Base-by-base conservation (phyloP, 2,888 invertebrate species). In the Sinhomidia bicolor region DNA sequence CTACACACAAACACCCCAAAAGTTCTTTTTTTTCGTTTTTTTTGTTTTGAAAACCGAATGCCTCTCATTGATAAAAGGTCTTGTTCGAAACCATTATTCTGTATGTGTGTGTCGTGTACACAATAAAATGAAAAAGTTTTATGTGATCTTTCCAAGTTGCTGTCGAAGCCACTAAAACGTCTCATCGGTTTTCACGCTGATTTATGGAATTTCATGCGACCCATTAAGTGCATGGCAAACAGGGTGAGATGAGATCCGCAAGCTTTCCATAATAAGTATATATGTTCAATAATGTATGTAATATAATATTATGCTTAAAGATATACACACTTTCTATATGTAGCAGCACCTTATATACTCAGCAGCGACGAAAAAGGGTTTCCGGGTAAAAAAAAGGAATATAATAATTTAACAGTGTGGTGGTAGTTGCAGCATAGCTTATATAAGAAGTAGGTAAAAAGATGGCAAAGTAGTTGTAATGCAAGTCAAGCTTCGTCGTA, bases 81-180 rank as follows among this genome's bases (percentile, higher is more conserved):
- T 36, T 41, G n/a, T 68, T 68, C 41, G 6, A 29, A 10, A 32
- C 29, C 14, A 26, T 29, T 12, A 17, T 65, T 36, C 36, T 17
- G 2, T 32, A n/a, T 41, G 0, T 44, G 20, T 74, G 51, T 74
- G 51, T 26, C 51, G 78, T 79, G 32, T 36, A 76, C 76, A 79
- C 32, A 57, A 47, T 79, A 82, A 82, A 68, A 71, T 74, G 74
- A 74, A 84, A 71, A 84, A 74, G 71, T 84, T 84, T 74, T 47
- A 62, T 74, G 74, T 84, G 84, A 84, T 84, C 74, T 74, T 84
- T 84, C 71, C 54, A 68, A 84, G 71, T 84, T 74, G 51, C 47
- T 84, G 84, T 74, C 51, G 60, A 68, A 84, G 41, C 74, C 60
- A 51, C 57, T 74, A 54, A 84, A 84, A 60, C 84, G 23, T 74